Evolutionary conservation across 2,797 vertebrate genomes (phyloP).

Genomic region (Melanogrammus aeglefinus): DNA sequence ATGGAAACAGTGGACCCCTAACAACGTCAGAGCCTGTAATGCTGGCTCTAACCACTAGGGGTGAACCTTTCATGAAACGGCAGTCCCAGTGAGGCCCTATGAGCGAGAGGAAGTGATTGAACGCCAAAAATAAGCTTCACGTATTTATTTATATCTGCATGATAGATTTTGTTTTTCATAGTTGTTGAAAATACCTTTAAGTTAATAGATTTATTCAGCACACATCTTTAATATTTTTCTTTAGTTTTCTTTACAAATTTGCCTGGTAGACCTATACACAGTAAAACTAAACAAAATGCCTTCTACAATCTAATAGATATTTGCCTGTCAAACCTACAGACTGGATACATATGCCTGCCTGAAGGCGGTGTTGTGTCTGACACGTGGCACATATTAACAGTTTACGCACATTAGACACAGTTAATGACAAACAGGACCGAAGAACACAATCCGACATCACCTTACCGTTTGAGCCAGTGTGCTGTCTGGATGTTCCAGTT

Average conservation of each 20-base stretch:
- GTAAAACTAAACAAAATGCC: neutral
- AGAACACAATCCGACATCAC: neutral
- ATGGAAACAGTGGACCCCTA: no score
- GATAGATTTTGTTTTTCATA: neutral
- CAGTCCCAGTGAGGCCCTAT: neutral
- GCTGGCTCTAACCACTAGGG: neutral
- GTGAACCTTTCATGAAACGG: neutral
- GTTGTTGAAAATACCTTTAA: neutral
- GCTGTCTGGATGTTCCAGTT: constrained; percentile 98
- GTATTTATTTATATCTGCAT: neutral
- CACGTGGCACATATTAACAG: neutral
- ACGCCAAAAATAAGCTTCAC: neutral
- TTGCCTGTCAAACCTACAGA: neutral
- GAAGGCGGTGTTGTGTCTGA: neutral
- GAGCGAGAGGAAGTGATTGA: neutral
- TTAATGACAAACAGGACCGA: neutral
- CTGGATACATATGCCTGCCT: neutral
- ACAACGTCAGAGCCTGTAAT: neutral
- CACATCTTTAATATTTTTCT: no score
- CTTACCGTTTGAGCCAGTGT: constrained; percentile 92
- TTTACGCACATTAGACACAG: neutral
- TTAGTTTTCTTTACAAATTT: neutral
- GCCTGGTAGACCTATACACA: neutral
- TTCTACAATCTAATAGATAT: neutral
- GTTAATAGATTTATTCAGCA: no score